A percentile compares a stretch with the other conserved stretches of the same genome.
Evolutionary conservation across 2,888 invertebrate species (phyloP).

Genomic region (Diaprepes abbreviatus): DNA sequence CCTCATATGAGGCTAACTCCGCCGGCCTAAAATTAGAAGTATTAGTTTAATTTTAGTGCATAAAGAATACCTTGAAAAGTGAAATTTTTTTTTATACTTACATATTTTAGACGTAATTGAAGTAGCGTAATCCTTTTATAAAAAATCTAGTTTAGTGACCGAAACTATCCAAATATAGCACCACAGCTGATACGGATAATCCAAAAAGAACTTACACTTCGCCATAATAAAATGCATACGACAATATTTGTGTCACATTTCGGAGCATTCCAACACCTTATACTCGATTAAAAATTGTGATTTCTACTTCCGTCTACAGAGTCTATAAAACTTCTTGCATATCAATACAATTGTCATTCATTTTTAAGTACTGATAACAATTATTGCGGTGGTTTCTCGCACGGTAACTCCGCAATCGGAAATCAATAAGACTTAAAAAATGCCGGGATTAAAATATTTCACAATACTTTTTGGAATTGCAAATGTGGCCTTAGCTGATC

Average conservation of each 20-base stretch:
- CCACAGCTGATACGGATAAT: neutral
- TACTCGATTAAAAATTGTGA: conserved; percentile 27
- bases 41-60: no score
- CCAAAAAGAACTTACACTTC: neutral
- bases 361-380: conserved; percentile 20
- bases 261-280: conserved; percentile 22
- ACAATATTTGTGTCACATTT: conserved; percentile 31
- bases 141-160: conserved; percentile 28
- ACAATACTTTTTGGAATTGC: conserved; percentile 28
- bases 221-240: conserved; percentile 4
- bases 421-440: conserved; percentile 12
- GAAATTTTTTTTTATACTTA: no score
- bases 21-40: no score
- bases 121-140: neutral
- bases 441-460: conserved; percentile 43
- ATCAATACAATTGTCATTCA: conserved; percentile 42
- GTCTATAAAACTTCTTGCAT: conserved; percentile 48
- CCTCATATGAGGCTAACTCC: no score
- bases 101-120: no score
- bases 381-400: neutral
- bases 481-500: conserved; percentile 44
- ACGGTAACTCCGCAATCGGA: neutral
- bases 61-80: no score
- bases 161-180: neutral
- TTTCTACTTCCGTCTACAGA: conserved; percentile 49